A percentile compares a stretch with the other conserved stretches of the same genome.
Evolutionary conservation across 2,797 vertebrate species (phyloP).

Genomic region (Propithecus deckenii): DNA sequence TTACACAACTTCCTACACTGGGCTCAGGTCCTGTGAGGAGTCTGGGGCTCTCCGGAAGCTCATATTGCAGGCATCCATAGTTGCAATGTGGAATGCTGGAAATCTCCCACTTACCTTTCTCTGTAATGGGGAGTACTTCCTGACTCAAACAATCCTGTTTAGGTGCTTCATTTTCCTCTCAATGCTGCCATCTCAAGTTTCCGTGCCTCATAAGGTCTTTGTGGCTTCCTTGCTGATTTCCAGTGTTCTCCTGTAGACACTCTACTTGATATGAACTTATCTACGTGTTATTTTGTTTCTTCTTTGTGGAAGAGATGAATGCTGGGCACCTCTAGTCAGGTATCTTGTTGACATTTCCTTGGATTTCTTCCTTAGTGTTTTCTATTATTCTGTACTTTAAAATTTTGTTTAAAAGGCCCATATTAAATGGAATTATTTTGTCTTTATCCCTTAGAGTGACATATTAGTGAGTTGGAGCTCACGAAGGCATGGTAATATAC

Average conservation of each 20-base stretch:
- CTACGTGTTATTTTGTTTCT: background rate
- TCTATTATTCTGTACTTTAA: background rate
- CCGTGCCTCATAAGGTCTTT: background rate
- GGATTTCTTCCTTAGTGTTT: background rate
- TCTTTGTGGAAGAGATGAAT: background rate
- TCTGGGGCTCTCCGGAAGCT: background rate
- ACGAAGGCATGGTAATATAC: background rate
- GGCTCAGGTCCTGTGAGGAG: background rate
- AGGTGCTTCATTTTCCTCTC: background rate
- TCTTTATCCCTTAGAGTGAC: background rate
- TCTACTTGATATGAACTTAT: background rate
- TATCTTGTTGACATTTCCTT: background rate
- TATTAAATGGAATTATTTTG: background rate
- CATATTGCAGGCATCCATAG: background rate
- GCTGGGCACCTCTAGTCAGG: background rate
- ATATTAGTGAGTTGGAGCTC: background rate
- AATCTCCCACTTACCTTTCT: background rate
- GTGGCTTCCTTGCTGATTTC: background rate
- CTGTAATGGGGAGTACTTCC: background rate
- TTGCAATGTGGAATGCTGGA: background rate
- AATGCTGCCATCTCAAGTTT: background rate
- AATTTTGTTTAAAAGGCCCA: background rate
- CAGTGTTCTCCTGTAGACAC: background rate
- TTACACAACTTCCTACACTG: background rate
- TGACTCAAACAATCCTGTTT: background rate